Base-by-base conservation (phyloP, 2,797 vertebrate genomes). In the Catharus ustulatus region DNA sequence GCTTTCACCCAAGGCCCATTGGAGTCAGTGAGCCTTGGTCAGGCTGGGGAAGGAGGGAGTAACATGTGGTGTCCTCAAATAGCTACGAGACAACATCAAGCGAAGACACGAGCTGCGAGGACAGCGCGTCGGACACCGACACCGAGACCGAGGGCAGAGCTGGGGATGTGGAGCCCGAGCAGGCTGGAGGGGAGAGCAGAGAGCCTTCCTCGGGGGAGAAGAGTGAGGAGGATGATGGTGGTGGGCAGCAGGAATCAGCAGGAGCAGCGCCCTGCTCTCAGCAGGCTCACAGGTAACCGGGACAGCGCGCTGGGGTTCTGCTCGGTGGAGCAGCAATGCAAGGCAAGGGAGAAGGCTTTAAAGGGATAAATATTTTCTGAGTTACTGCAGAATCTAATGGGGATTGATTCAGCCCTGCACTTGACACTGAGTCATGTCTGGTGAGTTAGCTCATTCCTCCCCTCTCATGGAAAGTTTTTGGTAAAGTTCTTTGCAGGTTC, bases 31-130 rank as follows among this genome's bases (percentile, higher is more conserved):
- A 84, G 94, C 11, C 93, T 95, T 92, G 93, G 84, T 40, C 73
- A 73, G 83, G 51, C 29, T 30, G 63, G 90, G 84, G 79, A 93
- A 91, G 57, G 73, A 76, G 66, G 46, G 52, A 96, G 21, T 95
- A 95, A 97, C 84, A 2, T 96, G 66, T 96, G 88, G 62, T 97
- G 89, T 97, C 95, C 93, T 84, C 91, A 94, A 71, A 71, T 93
- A 99, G 99, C 88, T 99, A 99, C 38, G 99, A 99, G 98, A 98
- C 98, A 1, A 99, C 99, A 5, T 99, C 99, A 64, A 99, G 99
- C 3, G 99, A 99, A 97, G 99, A 99, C 96, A 99, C 99, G 57
- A 99, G 98, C 21, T 98, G 98, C 2, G 99, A 99, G 72, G 99
- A 99, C 88, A 98, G 98, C 86, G 97, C 97, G 13, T 97, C 97